A percentile compares a stretch with the other conserved stretches of the same genome.
phyloP scores from a whole-genome alignment of 2,888 invertebrate genomes.

The Drosophila dives region DNA sequence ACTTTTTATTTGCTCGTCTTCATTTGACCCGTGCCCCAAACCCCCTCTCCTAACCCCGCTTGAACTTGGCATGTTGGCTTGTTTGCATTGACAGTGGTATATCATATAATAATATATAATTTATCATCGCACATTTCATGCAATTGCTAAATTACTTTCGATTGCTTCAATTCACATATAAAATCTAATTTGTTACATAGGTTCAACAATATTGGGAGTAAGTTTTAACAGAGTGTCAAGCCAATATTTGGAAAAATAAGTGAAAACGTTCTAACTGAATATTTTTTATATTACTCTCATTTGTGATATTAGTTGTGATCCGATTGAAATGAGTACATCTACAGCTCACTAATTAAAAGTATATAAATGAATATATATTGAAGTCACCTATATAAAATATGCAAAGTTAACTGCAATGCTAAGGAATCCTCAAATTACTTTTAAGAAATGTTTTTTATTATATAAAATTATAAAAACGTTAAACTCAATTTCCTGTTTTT shows the following conservation, averaged over 20 bases:
- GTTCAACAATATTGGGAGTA: not conserved
- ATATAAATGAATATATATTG: no score
- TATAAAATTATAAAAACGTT: no score
- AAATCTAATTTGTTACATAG: not conserved
- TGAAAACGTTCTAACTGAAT: not conserved
- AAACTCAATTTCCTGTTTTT: no score
- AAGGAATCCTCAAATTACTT: no score
- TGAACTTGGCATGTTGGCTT: conserved; percentile 62
- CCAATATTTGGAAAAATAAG: not conserved
- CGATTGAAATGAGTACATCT: not conserved
- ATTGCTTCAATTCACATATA: conserved; percentile 32
- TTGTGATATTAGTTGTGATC: not conserved
- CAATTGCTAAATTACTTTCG: conserved; percentile 28
- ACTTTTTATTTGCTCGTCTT: conserved; percentile 54
- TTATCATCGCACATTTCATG: conserved; percentile 28
- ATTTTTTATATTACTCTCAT: not conserved
- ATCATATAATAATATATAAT: conserved; percentile 40
- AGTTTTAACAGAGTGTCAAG: not conserved
- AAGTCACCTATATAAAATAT: no score
- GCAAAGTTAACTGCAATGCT: no score
- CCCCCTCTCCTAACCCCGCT: not conserved
- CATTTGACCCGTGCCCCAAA: conserved; percentile 17
- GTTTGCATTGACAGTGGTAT: conserved; percentile 58
- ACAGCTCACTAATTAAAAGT: no score
- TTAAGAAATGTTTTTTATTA: no score